A percentile compares a stretch with the other conserved stretches of the same genome.
Evolutionary conservation across 2,113 vertebrate genomes (phyloP).

Genomic region (Silurus glanis): DNA sequence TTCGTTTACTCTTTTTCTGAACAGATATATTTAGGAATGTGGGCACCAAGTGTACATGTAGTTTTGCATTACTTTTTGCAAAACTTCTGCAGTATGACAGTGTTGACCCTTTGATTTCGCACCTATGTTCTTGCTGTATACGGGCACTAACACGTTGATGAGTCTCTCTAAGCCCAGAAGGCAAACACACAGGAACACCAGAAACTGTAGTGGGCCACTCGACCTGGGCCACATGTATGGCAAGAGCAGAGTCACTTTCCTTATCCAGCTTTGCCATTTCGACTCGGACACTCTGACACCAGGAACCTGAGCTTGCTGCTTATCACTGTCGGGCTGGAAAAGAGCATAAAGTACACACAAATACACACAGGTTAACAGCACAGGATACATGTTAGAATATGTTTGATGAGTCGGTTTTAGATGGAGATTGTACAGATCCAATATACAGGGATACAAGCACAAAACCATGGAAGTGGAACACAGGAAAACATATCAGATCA

Average conservation of each 20-base stretch:
- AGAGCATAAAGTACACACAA: background rate
- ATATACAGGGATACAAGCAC: background rate
- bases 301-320: slow-evolving; percentile 13
- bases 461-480: background rate
- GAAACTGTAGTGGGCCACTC: slow-evolving; percentile 72
- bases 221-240: slow-evolving; percentile 83
- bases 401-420: background rate
- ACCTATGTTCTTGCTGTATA: slow-evolving; percentile 90
- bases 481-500: background rate
- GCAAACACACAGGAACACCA: slow-evolving; percentile 80
- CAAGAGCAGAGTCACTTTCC: slow-evolving; percentile 79
- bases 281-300: slow-evolving; percentile 55
- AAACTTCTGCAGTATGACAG: background rate
- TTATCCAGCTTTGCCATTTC: slow-evolving; percentile 76
- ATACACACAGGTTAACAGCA: background rate
- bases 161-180: slow-evolving; percentile 81
- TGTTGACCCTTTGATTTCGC: slow-evolving; percentile 54
- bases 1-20: background rate
- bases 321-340: slow-evolving; percentile 19
- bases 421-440: background rate
- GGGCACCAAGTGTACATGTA: background rate
- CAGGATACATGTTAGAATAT: background rate
- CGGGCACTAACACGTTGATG: slow-evolving; percentile 86
- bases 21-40: background rate
- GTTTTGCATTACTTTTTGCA: background rate